A percentile compares a stretch with the other conserved stretches of the same genome.
These are phyloP conservation scores for Dipodomys merriami DNA, from an alignment of 2,113 vertebrate species.

Conservation along the genomic window DNA sequence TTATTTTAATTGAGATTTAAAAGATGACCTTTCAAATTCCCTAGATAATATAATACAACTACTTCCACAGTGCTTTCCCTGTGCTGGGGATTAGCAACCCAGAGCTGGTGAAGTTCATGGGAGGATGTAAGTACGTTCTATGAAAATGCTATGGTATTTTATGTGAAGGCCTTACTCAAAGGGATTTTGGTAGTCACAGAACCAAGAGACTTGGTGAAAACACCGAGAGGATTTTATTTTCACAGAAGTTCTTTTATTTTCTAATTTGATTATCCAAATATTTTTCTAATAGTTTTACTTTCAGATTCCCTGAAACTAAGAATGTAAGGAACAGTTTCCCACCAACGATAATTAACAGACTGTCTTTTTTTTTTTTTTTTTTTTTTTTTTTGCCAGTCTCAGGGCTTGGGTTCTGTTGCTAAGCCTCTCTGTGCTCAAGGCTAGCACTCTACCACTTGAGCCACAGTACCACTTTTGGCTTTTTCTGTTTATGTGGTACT, in stretches of 20 bases:
- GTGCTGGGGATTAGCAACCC: background rate
- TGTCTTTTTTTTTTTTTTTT: background rate
- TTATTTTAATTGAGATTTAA: background rate
- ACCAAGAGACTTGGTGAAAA: background rate
- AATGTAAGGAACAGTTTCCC: conserved; percentile 19
- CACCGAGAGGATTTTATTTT: background rate
- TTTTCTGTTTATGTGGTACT: too few species aligned
- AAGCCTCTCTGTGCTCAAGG: too few species aligned
- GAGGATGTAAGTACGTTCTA: background rate
- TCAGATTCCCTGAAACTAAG: conserved; percentile 24
- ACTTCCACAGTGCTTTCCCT: background rate
- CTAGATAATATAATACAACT: background rate
- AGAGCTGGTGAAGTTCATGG: background rate
- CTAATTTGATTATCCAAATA: conserved; percentile 25
- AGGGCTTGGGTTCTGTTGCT: too few species aligned
- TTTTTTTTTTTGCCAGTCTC: too few species aligned
- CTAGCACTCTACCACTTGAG: too few species aligned
- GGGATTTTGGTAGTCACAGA: background rate
- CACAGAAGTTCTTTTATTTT: conserved; percentile 10
- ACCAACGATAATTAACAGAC: background rate
- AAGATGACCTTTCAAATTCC: conserved; percentile 8
- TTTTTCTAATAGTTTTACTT: conserved; percentile 25
- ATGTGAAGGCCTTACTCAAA: too few species aligned
- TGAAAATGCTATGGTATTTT: background rate
- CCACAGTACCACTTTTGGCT: too few species aligned